Conservation (phyloP, 1,140 invertebrate genomes). For the Listronotus bonariensis region DNA sequence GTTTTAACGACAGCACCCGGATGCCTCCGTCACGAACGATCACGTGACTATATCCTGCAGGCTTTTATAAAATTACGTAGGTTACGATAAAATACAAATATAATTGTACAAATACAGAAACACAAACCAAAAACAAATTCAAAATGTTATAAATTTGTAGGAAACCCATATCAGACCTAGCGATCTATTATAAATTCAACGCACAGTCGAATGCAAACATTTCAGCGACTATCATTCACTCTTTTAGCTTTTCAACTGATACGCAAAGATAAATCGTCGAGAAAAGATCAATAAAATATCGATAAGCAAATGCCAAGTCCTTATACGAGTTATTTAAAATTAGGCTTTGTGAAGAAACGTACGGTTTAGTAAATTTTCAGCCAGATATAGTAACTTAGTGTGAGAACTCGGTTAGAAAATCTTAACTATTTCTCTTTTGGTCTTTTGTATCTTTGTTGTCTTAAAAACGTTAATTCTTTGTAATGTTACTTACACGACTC, state of each 20-base stretch:
- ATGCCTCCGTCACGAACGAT: no score
- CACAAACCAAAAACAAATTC: no score
- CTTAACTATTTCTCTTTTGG: slow-evolving; percentile 26
- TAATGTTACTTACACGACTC: slow-evolving; percentile 19
- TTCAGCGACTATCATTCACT: slow-evolving; percentile 22
- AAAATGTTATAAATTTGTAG: no score
- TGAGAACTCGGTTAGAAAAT: slow-evolving; percentile 28
- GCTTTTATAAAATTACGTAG: no score
- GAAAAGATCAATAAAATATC: slow-evolving; percentile 29
- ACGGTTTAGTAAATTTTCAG: slow-evolving; percentile 28
- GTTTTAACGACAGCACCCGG: no score
- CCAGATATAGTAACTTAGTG: slow-evolving; percentile 29
- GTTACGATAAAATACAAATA: no score
- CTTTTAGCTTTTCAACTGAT: slow-evolving; percentile 22
- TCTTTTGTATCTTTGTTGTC: slow-evolving; percentile 20
- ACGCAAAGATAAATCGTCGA: slow-evolving; percentile 29
- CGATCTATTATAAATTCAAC: slow-evolving; percentile 31
- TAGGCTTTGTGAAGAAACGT: slow-evolving; percentile 19
- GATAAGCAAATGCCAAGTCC: slow-evolving; percentile 32
- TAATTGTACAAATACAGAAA: no score
- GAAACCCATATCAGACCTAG: background rate
- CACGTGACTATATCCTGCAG: no score
- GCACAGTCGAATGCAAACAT: slow-evolving; percentile 27
- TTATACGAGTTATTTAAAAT: slow-evolving; percentile 27
- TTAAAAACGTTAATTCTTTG: slow-evolving; percentile 28